Evolutionary conservation across 2,797 vertebrate genomes (phyloP).

Genomic region (Sus cebifrons): DNA sequence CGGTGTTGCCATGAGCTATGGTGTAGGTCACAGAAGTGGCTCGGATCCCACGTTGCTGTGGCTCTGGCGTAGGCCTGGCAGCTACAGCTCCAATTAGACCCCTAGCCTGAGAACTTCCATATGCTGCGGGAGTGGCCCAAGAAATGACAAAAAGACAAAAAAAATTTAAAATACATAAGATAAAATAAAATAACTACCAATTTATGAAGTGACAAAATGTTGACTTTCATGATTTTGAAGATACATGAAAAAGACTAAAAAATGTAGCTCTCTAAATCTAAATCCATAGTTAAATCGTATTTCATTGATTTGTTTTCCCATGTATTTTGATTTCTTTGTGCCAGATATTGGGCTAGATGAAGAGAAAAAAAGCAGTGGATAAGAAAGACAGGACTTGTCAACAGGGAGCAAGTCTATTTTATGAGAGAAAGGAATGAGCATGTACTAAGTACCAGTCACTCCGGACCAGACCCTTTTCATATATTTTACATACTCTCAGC

Average conservation of each 20-base stretch:
- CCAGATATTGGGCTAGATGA: not conserved
- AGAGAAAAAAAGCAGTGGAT: not conserved
- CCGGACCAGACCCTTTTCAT: not conserved
- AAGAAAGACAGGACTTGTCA: not conserved
- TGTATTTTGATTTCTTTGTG: not conserved
- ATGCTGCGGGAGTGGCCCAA: too few relatives aligned
- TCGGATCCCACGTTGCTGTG: too few relatives aligned
- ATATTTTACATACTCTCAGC: not conserved
- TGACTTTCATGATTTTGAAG: not conserved
- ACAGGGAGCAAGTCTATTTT: not conserved
- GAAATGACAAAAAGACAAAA: too few relatives aligned
- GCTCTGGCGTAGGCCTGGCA: too few relatives aligned
- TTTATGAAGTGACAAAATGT: conserved; percentile 9
- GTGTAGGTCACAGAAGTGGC: too few relatives aligned
- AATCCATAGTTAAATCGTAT: not conserved
- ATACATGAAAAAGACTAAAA: not conserved
- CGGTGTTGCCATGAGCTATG: too few relatives aligned
- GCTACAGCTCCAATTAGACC: too few relatives aligned
- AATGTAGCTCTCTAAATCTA: not conserved
- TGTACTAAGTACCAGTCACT: not conserved
- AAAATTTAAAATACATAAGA: too few relatives aligned
- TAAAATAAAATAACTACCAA: not conserved
- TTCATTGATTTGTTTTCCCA: not conserved
- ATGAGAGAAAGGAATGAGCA: conserved; percentile 44
- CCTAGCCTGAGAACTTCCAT: too few relatives aligned